These are phyloP conservation scores for Sylvilagus floridanus DNA, from an alignment of 2,797 vertebrate genomes.

Conservation along the genomic window DNA sequence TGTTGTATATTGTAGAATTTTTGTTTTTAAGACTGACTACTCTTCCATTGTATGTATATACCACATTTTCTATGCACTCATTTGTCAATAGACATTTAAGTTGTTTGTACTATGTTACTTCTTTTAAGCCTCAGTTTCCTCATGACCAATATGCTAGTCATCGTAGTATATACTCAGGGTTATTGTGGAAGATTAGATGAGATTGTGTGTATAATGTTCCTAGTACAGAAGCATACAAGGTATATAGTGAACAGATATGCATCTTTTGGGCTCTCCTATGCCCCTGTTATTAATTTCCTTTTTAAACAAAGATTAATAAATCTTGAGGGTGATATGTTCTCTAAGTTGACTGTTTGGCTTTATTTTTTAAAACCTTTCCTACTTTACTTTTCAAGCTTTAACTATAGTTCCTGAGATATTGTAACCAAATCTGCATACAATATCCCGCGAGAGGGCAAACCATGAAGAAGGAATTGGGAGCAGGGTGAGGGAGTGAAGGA, in stretches of 20 bases:
- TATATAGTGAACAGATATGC: not conserved
- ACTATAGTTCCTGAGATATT: not conserved
- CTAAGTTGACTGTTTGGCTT: constrained; percentile 51
- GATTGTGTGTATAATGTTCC: not conserved
- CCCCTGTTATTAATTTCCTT: constrained; percentile 34
- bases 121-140: constrained; percentile 26
- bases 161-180: not conserved
- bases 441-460: constrained; percentile 2
- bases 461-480: constrained; percentile 32
- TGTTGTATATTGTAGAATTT: not conserved
- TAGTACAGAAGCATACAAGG: not conserved
- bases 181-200: constrained; percentile 33
- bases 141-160: not conserved
- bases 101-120: not conserved
- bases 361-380: constrained; percentile 54
- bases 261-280: not conserved
- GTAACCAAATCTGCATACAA: not conserved
- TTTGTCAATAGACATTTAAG: not conserved
- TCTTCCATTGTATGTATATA: not conserved
- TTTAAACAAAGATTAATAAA: not conserved
- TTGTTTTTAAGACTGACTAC: not conserved
- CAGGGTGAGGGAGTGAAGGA: not conserved
- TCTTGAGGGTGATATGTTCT: not conserved
- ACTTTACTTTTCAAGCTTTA: constrained; percentile 43
- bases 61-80: not conserved